Evolutionary conservation across 1,140 invertebrate species (phyloP), one percentile per base, ranked within the genome.

Genomic region (Leptonema lineaticorne): DNA sequence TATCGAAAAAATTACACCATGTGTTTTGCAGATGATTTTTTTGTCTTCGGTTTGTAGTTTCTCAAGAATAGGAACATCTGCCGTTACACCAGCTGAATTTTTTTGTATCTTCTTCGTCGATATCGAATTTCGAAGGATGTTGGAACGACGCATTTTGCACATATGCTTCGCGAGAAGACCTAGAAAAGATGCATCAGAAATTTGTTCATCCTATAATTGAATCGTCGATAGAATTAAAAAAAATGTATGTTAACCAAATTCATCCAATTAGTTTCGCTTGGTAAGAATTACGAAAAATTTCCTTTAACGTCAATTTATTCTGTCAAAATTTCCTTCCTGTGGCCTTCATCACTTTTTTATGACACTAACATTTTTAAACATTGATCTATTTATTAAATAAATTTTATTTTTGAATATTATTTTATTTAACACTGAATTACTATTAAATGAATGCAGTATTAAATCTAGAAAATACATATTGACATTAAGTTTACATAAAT

Each of bases 101-200:
- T 71, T 71, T 70, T 22, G 63, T n/a, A n/a, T 56, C 33, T 26
- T 64, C 48, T 66, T 59, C 46, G 62, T 16, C 37, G 18, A 63
- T 72, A 72, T 72, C 67, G 50, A 67, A 72, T 72, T 69, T 72
- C 70, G 53, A 33, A 69, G 70, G 70, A 72, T 69, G 70, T 57
- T n/a, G n/a, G n/a, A n/a, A 45, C 62, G 37, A 56, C 33, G 29
- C 22, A 46, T 64, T 64, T 64, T 67, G 53, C 50, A 46, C 69
- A 71, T 71, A 64, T 68, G 69, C 22, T 28, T 41, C 27, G 45
- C n/a, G 11, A 27, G 69, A 67, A 62, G 65, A 67, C 69, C 60
- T 37, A 60, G 22, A 53, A 62, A 64, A 24, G 14, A 28, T 59
- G 37, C 9, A 41, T 16, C 2, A 9, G 9, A 41, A 14, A 14